Evolutionary conservation across 2,888 invertebrate species (phyloP).

Genomic region (Mythimna loreyi): DNA sequence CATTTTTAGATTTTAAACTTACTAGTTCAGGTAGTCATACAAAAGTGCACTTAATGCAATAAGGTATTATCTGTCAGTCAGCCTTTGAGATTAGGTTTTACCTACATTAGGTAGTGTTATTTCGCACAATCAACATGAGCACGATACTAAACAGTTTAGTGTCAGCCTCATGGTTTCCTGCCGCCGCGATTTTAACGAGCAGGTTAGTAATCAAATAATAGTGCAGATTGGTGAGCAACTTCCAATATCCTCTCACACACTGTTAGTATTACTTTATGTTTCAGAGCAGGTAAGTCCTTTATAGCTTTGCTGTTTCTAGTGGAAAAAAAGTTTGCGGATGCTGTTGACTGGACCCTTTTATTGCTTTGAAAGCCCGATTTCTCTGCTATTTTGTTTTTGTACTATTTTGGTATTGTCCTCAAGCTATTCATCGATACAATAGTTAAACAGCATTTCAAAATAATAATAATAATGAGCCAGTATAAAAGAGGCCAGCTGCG

Average conservation of each 20-base stretch:
- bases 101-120: neutral
- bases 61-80: no score
- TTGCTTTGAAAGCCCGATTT: neutral
- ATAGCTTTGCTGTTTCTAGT: neutral
- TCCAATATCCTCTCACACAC: constrained; percentile 6
- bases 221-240: constrained; percentile 22
- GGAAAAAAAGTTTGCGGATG: neutral
- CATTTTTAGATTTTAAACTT: neutral
- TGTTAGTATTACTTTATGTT: constrained; percentile 7
- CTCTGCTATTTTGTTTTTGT: neutral
- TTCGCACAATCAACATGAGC: constrained; percentile 5
- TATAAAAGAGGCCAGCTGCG: constrained; percentile 39
- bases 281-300: constrained; percentile 2
- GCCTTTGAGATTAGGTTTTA: constrained; percentile 1
- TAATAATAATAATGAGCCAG: constrained; percentile 41
- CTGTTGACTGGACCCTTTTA: constrained; percentile 5
- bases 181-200: constrained; percentile 16
- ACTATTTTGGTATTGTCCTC: constrained; percentile 4
- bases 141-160: constrained; percentile 12
- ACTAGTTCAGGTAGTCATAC: no score
- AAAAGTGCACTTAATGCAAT: no score
- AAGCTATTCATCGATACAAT: constrained; percentile 10
- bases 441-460: constrained; percentile 17
- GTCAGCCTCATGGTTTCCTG: constrained; percentile 23
- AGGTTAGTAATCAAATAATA: constrained; percentile 33